phyloP scores from a whole-genome alignment of 2,113 vertebrate species.

The Atrichornis clamosus region DNA sequence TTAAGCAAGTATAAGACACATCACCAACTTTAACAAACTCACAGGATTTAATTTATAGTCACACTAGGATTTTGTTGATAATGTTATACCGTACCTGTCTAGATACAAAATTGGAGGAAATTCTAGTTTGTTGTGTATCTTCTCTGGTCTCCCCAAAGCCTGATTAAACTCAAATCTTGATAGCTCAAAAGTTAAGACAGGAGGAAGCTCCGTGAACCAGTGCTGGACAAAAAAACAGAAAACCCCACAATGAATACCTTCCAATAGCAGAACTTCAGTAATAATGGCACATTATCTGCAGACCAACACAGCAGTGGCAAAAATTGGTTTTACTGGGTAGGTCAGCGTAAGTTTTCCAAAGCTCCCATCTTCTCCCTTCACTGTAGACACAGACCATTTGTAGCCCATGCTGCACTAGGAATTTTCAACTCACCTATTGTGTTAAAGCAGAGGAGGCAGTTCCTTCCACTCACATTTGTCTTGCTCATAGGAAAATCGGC shows the following conservation, averaged over 20 bases:
- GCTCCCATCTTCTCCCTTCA: background rate
- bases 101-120: conserved; percentile 95
- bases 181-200: conserved; percentile 95
- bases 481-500: accelerated
- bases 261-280: background rate
- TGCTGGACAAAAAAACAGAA: conserved; percentile 77
- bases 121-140: conserved; percentile 99
- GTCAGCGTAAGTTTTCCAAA: background rate
- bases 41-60: background rate
- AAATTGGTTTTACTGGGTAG: background rate
- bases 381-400: background rate
- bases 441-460: background rate
- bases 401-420: background rate
- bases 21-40: background rate
- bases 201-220: conserved; percentile 97
- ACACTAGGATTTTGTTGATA: background rate
- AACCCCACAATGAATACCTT: background rate
- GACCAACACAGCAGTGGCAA: background rate
- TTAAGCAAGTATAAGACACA: background rate
- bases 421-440: background rate
- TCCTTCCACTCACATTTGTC: background rate
- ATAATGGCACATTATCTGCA: background rate
- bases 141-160: conserved; percentile 95
- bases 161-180: conserved; percentile 99
- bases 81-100: conserved; percentile 84